A percentile compares a stretch with the other conserved stretches of the same genome.
These are phyloP conservation scores for Indicator maculatus DNA, from an alignment of 2,113 vertebrate genomes.

Conservation along the genomic window DNA sequence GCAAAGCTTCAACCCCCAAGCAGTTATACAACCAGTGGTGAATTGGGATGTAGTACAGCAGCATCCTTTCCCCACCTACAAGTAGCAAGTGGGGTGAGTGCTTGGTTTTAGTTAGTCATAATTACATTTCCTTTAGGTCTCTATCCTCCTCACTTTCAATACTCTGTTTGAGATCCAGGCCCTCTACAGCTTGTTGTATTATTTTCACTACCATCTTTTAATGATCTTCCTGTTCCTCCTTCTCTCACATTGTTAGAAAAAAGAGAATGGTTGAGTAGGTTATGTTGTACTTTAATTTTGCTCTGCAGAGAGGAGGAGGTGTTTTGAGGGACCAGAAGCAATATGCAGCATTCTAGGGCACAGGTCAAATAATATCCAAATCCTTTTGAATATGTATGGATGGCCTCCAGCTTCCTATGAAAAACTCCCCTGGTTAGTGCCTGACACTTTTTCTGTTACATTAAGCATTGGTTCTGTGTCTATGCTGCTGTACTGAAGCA, in stretches of 20 bases:
- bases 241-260: not conserved
- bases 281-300: not conserved
- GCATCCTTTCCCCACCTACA: not conserved
- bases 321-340: slow-evolving; percentile 3
- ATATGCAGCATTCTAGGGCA: not conserved
- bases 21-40: not conserved
- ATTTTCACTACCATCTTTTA: not conserved
- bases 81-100: not conserved
- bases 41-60: not conserved
- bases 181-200: not conserved
- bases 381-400: slow-evolving; percentile 34
- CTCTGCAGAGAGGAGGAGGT: not conserved
- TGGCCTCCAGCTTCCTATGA: not conserved
- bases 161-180: not conserved
- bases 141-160: not conserved
- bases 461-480: not conserved
- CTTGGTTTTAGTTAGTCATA: not conserved
- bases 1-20: not conserved
- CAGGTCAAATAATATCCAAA: slow-evolving; percentile 30
- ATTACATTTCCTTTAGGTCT: not conserved
- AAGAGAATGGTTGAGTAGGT: slow-evolving; percentile 7
- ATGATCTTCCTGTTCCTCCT: not conserved
- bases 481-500: not conserved
- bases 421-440: not conserved
- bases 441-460: slow-evolving; percentile 14